These are phyloP conservation scores for Papilio protenor DNA, from an alignment of 2,888 invertebrate genomes.

Conservation along the genomic window DNA sequence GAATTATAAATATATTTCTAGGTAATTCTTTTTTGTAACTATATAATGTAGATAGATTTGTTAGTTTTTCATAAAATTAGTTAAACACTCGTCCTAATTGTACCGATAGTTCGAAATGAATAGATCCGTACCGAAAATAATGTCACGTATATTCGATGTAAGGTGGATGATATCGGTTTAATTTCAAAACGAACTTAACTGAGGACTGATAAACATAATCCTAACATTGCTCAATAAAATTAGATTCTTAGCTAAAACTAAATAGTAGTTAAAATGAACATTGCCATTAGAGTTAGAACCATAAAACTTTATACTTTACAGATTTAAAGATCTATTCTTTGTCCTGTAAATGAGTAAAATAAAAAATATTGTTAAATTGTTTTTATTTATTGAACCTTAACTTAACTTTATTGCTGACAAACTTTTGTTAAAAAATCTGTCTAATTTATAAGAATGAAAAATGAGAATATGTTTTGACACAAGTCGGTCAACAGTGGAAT, in stretches of 20 bases:
- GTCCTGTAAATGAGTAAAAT: conserved; percentile 19
- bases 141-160: neutral
- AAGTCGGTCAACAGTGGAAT: neutral
- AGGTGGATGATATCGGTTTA: conserved; percentile 11
- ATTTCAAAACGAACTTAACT: conserved; percentile 21
- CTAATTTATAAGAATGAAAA: neutral
- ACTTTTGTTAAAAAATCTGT: neutral
- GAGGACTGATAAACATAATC: conserved; percentile 41
- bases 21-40: conserved; percentile 35
- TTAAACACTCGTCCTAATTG: conserved; percentile 17
- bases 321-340: neutral
- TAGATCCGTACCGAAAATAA: conserved; percentile 12
- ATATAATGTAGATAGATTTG: conserved; percentile 31
- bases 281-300: conserved; percentile 15
- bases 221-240: conserved; percentile 43
- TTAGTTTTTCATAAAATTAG: conserved; percentile 37
- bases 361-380: conserved; percentile 13
- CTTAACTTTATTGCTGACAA: neutral
- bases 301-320: conserved; percentile 3
- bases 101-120: conserved; percentile 19
- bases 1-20: conserved; percentile 25
- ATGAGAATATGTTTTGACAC: neutral
- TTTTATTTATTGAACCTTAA: neutral
- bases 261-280: neutral
- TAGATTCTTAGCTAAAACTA: conserved; percentile 33